Evolutionary conservation across 2,113 vertebrate species (phyloP).

Genomic region (Vidua chalybeata): DNA sequence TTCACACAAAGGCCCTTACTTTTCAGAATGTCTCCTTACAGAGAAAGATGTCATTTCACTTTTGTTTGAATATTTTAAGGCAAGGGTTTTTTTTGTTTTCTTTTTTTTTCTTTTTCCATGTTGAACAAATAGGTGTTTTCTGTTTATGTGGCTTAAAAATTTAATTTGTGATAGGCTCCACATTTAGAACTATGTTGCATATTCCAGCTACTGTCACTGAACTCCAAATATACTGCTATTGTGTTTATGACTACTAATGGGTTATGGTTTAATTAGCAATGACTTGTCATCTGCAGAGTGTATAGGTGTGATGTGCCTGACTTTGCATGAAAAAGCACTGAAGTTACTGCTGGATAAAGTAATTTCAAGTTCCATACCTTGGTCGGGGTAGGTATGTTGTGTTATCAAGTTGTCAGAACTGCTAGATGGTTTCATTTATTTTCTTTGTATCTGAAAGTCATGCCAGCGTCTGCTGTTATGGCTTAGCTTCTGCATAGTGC

Average conservation of each 20-base stretch:
- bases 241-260: background rate
- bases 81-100: background rate
- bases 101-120: fast-evolving
- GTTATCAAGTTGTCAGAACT: background rate
- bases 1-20: background rate
- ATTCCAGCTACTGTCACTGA: background rate
- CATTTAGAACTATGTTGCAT: background rate
- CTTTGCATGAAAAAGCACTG: background rate
- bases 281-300: background rate
- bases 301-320: background rate
- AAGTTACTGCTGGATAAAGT: background rate
- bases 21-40: background rate
- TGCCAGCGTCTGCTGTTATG: background rate
- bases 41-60: background rate
- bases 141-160: background rate
- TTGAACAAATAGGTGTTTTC: background rate
- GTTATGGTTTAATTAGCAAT: background rate
- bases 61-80: background rate
- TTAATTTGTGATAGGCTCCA: background rate
- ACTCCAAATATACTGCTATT: background rate
- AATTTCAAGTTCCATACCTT: background rate
- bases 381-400: background rate
- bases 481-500: background rate
- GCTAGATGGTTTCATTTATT: background rate
- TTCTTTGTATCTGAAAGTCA: background rate